Evolutionary conservation across 2,113 vertebrate species (phyloP).

Genomic region (Pholis gunnellus): DNA sequence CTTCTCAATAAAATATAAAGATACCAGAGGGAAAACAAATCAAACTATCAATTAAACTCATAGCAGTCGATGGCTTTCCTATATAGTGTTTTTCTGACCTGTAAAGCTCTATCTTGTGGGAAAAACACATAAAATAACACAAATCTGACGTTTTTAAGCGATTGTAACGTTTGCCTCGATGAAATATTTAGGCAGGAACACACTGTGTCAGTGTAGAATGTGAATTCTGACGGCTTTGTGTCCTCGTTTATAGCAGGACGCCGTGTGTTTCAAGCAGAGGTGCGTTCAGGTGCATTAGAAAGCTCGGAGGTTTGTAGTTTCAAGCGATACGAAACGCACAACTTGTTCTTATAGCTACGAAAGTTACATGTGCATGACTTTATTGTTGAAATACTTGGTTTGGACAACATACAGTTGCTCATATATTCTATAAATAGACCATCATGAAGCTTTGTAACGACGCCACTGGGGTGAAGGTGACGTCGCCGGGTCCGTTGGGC

Average conservation of each 20-base stretch:
- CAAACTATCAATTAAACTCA: slow-evolving; percentile 14
- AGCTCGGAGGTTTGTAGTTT: neutral
- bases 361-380: neutral
- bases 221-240: neutral
- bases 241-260: neutral
- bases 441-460: too few species aligned
- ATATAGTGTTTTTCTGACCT: neutral
- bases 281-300: neutral
- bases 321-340: neutral
- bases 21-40: slow-evolving; percentile 13
- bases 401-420: neutral
- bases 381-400: neutral
- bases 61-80: slow-evolving; percentile 26
- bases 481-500: too few species aligned
- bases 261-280: neutral
- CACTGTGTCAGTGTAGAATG: neutral
- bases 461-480: too few species aligned
- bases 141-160: too few species aligned
- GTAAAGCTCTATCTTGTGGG: too few species aligned
- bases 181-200: neutral
- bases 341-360: neutral
- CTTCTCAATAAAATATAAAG: slow-evolving; percentile 1
- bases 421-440: neutral
- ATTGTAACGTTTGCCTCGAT: too few species aligned
- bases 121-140: too few species aligned